Conservation (phyloP, 2,888 invertebrate genomes). For the Drosophila fungiperda region DNA sequence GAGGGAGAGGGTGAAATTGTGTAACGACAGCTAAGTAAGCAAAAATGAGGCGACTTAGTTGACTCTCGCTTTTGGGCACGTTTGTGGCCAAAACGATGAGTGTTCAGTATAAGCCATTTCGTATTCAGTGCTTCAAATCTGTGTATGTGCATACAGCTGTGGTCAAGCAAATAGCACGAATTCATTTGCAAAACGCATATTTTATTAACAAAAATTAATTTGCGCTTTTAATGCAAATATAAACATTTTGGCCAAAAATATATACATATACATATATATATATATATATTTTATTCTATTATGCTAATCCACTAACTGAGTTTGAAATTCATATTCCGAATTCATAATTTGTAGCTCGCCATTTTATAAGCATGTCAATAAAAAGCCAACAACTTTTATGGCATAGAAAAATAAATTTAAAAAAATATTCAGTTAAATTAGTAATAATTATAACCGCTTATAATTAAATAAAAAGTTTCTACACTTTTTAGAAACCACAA, state of each 20-base stretch:
- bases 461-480: not conserved
- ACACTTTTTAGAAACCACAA: not conserved
- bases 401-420: not conserved
- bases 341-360: too few relatives aligned
- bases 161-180: not conserved
- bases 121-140: constrained; percentile 31
- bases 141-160: not conserved
- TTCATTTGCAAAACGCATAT: not conserved
- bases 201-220: too few relatives aligned
- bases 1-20: constrained; percentile 31
- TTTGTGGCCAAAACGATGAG: constrained; percentile 41
- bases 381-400: not conserved
- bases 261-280: too few relatives aligned
- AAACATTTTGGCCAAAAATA: too few relatives aligned
- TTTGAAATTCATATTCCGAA: too few relatives aligned
- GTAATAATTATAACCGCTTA: too few relatives aligned
- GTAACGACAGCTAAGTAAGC: constrained; percentile 58
- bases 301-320: too few relatives aligned
- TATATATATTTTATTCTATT: too few relatives aligned
- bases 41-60: constrained; percentile 38
- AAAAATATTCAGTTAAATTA: not conserved
- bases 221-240: too few relatives aligned
- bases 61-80: constrained; percentile 13
- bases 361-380: too few relatives aligned
- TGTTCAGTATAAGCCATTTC: constrained; percentile 29